These are phyloP conservation scores for Meda fulgida DNA, from an alignment of 2,797 vertebrate species.

Conservation along the genomic window DNA sequence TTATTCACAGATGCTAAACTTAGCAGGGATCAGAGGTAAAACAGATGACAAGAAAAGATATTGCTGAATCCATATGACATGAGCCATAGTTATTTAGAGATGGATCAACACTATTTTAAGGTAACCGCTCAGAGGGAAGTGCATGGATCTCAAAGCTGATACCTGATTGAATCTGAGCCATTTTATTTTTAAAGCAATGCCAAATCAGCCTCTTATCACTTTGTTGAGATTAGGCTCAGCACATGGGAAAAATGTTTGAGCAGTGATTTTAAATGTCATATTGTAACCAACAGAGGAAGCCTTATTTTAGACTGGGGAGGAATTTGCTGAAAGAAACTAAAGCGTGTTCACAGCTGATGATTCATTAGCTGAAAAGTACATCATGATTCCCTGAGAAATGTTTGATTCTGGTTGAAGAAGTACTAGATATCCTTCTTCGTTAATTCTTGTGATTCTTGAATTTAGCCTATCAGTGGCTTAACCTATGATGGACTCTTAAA, in stretches of 20 bases:
- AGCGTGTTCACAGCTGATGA: constrained; percentile 8
- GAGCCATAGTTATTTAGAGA: constrained; percentile 17
- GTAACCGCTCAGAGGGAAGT: background rate
- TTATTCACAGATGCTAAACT: constrained; percentile 55
- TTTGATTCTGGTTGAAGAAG: constrained; percentile 4
- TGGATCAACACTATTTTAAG: constrained; percentile 18
- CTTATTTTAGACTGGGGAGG: constrained; percentile 16
- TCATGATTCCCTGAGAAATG: background rate
- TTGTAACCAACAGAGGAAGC: constrained; percentile 9
- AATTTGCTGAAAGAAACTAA: background rate
- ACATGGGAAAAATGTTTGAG: constrained; percentile 19
- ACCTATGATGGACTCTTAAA: constrained; percentile 5
- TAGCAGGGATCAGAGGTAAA: constrained; percentile 59
- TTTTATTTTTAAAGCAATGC: constrained; percentile 2
- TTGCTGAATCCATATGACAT: constrained; percentile 11
- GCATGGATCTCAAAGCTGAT: background rate
- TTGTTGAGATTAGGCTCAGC: background rate
- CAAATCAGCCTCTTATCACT: background rate
- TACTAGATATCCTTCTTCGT: background rate
- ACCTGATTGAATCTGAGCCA: background rate
- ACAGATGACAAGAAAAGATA: background rate
- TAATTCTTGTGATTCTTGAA: background rate
- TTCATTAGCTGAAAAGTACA: constrained; percentile 23
- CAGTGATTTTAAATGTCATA: constrained; percentile 37
- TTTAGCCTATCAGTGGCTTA: constrained; percentile 24